phyloP scores from a whole-genome alignment of 2,797 vertebrate genomes.

The Enteromius mattozi region DNA sequence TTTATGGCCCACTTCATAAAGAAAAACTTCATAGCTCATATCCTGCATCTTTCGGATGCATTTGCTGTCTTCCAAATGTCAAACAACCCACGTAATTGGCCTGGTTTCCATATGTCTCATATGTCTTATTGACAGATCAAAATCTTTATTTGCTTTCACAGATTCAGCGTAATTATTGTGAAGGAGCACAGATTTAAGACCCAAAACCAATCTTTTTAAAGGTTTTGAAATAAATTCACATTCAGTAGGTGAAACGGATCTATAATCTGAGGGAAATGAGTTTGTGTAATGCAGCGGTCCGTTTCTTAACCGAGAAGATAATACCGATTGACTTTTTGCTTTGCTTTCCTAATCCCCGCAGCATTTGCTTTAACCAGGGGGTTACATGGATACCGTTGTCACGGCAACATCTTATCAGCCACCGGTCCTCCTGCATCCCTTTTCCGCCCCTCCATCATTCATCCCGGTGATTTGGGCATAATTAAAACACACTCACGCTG shows the following conservation, averaged over 20 bases:
- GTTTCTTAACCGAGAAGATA: not conserved
- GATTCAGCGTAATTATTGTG: not conserved
- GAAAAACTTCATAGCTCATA: conserved; percentile 1
- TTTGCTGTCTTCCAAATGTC: conserved; percentile 19
- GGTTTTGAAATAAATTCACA: conserved; percentile 11
- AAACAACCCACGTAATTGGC: not conserved
- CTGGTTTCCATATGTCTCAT: not conserved
- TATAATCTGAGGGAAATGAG: conserved; percentile 35
- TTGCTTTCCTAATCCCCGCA: conserved; percentile 36
- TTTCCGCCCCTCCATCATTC: conserved; percentile 44
- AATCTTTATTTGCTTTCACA: conserved; percentile 21
- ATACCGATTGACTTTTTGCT: conserved; percentile 17
- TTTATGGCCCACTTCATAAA: conserved; percentile 3
- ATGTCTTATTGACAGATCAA: conserved; percentile 19
- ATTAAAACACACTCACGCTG: conserved; percentile 53
- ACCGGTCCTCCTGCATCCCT: conserved; percentile 7
- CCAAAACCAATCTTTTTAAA: not conserved
- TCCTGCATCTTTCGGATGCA: not conserved
- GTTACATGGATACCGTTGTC: conserved; percentile 52
- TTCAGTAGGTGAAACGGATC: conserved; percentile 12
- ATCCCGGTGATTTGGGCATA: conserved; percentile 56
- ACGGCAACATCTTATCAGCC: conserved; percentile 56
- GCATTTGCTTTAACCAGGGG: conserved; percentile 38
- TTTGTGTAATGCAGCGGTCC: not conserved
- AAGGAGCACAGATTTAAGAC: not conserved